Percentiles rank a stretch among this genome's conserved stretches.
Evolutionary conservation across 2,113 vertebrate genomes (phyloP).

Genomic region (Bos indicus): DNA sequence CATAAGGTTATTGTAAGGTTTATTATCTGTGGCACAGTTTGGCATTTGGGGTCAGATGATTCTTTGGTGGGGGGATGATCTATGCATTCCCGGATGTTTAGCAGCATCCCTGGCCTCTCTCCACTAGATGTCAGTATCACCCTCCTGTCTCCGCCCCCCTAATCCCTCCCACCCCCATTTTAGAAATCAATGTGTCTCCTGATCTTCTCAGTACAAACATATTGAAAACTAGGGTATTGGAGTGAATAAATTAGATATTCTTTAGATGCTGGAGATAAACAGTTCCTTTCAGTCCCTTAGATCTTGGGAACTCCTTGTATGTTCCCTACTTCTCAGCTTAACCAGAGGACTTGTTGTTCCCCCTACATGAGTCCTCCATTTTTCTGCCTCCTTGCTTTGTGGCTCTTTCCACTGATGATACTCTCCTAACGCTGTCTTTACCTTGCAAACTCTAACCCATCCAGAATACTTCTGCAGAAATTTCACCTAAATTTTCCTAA

Average conservation of each 20-base stretch:
- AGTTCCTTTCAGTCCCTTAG: background rate
- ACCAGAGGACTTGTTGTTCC: background rate
- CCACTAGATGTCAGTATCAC: conserved; percentile 33
- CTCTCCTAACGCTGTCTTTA: background rate
- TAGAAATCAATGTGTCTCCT: background rate
- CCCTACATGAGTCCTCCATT: background rate
- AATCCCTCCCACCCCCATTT: too few relatives aligned
- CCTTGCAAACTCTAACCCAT: background rate
- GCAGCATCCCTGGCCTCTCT: background rate
- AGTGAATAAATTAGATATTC: background rate
- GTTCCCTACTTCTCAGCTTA: background rate
- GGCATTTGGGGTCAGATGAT: background rate
- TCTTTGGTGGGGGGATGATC: background rate
- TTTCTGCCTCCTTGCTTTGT: background rate
- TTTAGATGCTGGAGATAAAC: background rate
- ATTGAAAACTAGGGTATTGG: background rate
- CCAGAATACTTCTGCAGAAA: background rate
- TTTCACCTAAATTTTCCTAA: background rate
- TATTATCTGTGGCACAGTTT: background rate
- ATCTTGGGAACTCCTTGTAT: background rate
- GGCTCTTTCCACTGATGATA: background rate
- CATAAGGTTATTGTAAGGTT: background rate
- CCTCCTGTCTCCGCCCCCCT: background rate
- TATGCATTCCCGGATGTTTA: background rate
- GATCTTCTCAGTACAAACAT: background rate